phyloP scores from a whole-genome alignment of 2,113 vertebrate species.

The Charina bottae region DNA sequence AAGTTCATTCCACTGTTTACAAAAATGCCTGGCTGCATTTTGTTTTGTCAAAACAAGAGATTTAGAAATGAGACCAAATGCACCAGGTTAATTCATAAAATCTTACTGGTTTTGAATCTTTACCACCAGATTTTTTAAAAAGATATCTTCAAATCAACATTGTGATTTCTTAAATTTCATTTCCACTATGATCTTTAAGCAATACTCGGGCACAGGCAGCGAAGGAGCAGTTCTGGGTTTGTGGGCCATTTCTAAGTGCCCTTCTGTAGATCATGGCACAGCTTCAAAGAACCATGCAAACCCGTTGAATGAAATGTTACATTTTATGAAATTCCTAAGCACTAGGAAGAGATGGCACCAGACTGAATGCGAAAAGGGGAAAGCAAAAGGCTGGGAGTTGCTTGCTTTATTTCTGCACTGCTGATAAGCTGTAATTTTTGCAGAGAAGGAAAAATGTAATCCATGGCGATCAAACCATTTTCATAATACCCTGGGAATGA shows the following conservation, averaged over 20 bases:
- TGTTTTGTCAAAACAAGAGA: constrained; percentile 35
- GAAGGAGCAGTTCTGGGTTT: constrained; percentile 47
- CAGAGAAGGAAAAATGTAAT: constrained; percentile 71
- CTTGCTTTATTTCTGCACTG: constrained; percentile 72
- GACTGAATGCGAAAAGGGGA: constrained; percentile 40
- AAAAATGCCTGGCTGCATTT: constrained; percentile 58
- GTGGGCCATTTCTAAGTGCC: constrained; percentile 53
- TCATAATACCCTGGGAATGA: constrained; percentile 75
- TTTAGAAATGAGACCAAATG: constrained; percentile 34
- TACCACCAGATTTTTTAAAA: constrained; percentile 32
- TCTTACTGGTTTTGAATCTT: constrained; percentile 46
- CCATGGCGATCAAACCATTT: constrained; percentile 77
- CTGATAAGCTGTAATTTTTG: constrained; percentile 79
- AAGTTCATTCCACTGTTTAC: background rate
- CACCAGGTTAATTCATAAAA: constrained; percentile 16
- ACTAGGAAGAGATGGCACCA: constrained; percentile 63
- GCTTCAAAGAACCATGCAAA: constrained; percentile 66
- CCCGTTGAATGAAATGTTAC: constrained; percentile 70
- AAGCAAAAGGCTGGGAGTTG: constrained; percentile 65
- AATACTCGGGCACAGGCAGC: constrained; percentile 53
- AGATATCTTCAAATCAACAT: constrained; percentile 33
- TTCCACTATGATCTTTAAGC: constrained; percentile 20
- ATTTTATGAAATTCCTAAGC: constrained; percentile 72
- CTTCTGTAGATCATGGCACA: constrained; percentile 54
- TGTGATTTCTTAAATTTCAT: constrained; percentile 44